A percentile compares a stretch with the other conserved stretches of the same genome.
phyloP scores from a whole-genome alignment of 2,888 invertebrate genomes.

The Archips xylosteana region DNA sequence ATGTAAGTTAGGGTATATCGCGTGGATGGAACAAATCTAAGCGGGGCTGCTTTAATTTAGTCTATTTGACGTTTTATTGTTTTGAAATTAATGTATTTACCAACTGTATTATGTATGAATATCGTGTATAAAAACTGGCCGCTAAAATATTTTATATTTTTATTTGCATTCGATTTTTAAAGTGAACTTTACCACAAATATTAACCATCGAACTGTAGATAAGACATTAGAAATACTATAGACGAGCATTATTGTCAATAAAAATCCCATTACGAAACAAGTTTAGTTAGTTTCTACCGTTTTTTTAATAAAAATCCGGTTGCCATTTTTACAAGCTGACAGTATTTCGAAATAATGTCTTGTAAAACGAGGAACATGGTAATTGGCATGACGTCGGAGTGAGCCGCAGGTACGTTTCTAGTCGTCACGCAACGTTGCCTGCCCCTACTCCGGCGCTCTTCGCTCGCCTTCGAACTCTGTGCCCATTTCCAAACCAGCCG shows the following conservation, averaged over 20 bases:
- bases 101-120: background rate
- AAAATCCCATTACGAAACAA: conserved; percentile 26
- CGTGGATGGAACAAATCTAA: background rate
- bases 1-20: no score
- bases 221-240: conserved; percentile 22
- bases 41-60: background rate
- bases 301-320: conserved; percentile 36
- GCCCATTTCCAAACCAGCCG: conserved; percentile 51
- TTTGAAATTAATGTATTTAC: background rate
- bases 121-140: conserved; percentile 13
- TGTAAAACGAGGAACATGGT: conserved; percentile 58
- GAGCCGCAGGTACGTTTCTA: conserved; percentile 45
- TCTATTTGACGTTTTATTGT: background rate
- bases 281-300: conserved; percentile 23
- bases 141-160: background rate
- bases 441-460: conserved; percentile 73
- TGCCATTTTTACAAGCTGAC: conserved; percentile 37
- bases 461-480: conserved; percentile 54
- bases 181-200: background rate
- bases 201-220: conserved; percentile 7
- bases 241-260: conserved; percentile 20
- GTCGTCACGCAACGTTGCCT: conserved; percentile 75
- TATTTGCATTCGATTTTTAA: conserved; percentile 6
- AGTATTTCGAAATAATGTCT: conserved; percentile 43
- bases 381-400: conserved; percentile 70